Conservation (phyloP, 2,888 invertebrate species). For the Perizoma flavofasciatum region DNA sequence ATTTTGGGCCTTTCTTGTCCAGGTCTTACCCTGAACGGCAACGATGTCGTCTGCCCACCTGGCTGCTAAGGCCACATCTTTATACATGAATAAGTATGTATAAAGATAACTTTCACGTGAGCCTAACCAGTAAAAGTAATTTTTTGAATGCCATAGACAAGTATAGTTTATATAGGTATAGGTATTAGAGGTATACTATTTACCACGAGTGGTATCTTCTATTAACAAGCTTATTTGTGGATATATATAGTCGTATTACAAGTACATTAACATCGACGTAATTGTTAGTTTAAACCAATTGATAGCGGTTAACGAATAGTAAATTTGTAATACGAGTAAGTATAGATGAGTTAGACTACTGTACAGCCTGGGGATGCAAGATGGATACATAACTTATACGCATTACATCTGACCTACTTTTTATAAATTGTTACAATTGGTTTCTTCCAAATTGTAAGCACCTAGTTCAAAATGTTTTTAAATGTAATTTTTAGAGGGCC, state of each 20-base stretch:
- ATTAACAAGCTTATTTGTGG: constrained; percentile 8
- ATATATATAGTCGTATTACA: constrained; percentile 18
- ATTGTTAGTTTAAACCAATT: constrained; percentile 18
- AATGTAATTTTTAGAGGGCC: too few relatives aligned
- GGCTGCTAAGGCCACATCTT: too few relatives aligned
- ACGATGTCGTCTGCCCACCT: too few relatives aligned
- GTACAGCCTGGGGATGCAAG: neutral
- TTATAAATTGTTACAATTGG: too few relatives aligned
- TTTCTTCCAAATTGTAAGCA: too few relatives aligned
- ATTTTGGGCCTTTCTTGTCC: too few relatives aligned
- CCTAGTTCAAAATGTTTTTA: too few relatives aligned
- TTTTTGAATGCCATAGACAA: neutral
- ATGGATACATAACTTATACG: neutral
- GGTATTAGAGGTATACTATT: too few relatives aligned
- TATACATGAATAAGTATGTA: too few relatives aligned
- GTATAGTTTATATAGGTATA: too few relatives aligned
- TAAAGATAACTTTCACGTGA: too few relatives aligned
- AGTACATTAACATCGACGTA: constrained; percentile 26
- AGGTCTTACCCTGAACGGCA: too few relatives aligned
- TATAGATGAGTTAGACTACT: neutral
- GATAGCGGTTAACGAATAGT: constrained; percentile 18
- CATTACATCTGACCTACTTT: neutral
- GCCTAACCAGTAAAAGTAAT: neutral
- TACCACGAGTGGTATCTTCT: neutral
- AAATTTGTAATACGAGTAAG: constrained; percentile 18